A percentile compares a stretch with the other conserved stretches of the same genome.
Evolutionary conservation across 2,797 vertebrate genomes (phyloP).

Genomic region (Glyptemys insculpta): DNA sequence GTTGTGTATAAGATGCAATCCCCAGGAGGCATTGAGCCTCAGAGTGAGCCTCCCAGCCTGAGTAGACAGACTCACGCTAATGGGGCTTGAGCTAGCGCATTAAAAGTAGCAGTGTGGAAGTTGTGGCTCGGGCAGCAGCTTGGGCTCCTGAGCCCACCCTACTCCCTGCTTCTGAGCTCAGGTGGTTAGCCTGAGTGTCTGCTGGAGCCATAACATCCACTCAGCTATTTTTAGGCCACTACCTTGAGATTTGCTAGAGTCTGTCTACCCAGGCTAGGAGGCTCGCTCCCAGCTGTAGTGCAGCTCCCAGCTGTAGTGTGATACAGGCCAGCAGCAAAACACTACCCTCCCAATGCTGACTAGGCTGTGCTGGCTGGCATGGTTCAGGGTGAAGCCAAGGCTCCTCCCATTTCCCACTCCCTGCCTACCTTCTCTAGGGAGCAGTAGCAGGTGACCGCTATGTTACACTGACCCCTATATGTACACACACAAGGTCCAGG

Average conservation of each 20-base stretch:
- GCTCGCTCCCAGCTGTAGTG: neutral
- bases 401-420: neutral
- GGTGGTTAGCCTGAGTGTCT: neutral
- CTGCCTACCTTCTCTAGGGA: neutral
- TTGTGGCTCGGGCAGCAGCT: neutral
- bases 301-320: neutral
- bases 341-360: neutral
- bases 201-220: neutral
- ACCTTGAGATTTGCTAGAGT: neutral
- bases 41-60: neutral
- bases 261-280: neutral
- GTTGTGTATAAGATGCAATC: neutral
- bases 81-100: fast-evolving
- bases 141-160: neutral
- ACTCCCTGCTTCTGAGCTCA: neutral
- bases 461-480: neutral
- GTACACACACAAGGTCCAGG: neutral
- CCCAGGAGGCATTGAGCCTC: neutral
- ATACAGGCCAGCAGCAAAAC: neutral
- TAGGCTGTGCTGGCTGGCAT: neutral
- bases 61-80: neutral
- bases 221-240: neutral
- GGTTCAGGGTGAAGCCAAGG: neutral
- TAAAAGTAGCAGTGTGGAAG: neutral
- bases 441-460: neutral